Percentiles rank a stretch among this genome's conserved stretches.
Evolutionary conservation across 2,888 invertebrate genomes (phyloP).

Genomic region (Ditylenchus weischeri): DNA sequence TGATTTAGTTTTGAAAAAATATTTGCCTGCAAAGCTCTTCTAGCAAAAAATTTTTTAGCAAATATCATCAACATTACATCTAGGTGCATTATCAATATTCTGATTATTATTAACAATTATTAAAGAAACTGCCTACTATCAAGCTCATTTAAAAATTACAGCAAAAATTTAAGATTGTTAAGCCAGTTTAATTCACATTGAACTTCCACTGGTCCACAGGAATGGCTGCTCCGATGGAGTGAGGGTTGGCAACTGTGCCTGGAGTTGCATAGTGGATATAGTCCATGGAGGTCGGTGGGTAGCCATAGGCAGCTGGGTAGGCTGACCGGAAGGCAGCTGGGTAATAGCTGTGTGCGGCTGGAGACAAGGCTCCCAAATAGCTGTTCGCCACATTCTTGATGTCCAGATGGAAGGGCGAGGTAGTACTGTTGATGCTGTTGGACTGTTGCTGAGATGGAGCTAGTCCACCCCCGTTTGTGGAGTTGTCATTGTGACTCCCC

Average conservation of each 20-base stretch:
- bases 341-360: neutral
- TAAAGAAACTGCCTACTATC: too few relatives aligned
- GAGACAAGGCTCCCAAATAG: neutral
- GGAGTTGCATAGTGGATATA: slow-evolving; percentile 7
- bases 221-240: slow-evolving; percentile 3
- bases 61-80: too few relatives aligned
- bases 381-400: slow-evolving; percentile 6
- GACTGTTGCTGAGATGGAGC: neutral
- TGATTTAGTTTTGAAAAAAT: too few relatives aligned
- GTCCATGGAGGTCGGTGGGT: slow-evolving; percentile 11
- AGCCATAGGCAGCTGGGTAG: slow-evolving; percentile 11
- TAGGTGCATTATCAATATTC: too few relatives aligned
- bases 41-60: too few relatives aligned
- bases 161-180: too few relatives aligned
- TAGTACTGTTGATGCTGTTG: slow-evolving; percentile 10
- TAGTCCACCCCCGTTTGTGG: neutral
- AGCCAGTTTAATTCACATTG: slow-evolving; percentile 4
- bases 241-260: slow-evolving; percentile 1
- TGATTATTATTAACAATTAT: too few relatives aligned
- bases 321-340: slow-evolving; percentile 3
- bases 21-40: too few relatives aligned
- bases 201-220: slow-evolving; percentile 16
- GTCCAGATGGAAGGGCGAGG: slow-evolving; percentile 6
- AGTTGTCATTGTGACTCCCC: neutral
- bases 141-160: too few relatives aligned